Evolutionary conservation across 2,888 invertebrate genomes (phyloP), one percentile per base, ranked within the genome.

Genomic region (Euplagia quadripunctaria): DNA sequence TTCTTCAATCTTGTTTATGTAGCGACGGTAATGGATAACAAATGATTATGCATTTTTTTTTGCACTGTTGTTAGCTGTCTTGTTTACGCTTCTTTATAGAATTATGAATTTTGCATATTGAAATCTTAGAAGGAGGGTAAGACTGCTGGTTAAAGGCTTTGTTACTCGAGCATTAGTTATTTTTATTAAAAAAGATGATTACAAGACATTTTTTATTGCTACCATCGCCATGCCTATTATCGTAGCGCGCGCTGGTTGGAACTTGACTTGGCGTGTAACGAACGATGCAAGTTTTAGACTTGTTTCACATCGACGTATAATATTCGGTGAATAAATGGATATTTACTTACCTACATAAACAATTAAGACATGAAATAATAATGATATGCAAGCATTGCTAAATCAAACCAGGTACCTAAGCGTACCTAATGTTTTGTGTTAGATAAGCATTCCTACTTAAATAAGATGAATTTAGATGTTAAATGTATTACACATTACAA

Each of bases 31-130:
- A 66, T 66, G 66, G 51, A 51, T 16, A 41, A 51, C 41, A 66
- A 66, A 66, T 66, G 66, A 66, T 41, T 31, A 51, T 66, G 66
- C 66, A 66, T 20, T 66, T 66, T 49, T 58, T 66, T 66, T 66
- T 41, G 49, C 49, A 51, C 51, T 66, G 11, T 17, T 66, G 31
- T 31, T 14, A 66, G 16, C 49, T 16, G 66, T 49, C 16, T 31
- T 17, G 16, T 31, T 66, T 51, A 49, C 17, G 41, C 41, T 49
- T 41, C 49, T 20, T 16, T 66, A 31, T 66, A 41, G 16, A 66
- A 51, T 66, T 20, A 8, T 3, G 8, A 49, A 46, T 49, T 51
- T 41, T 41, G 41, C 41, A 41, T 12, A 31, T 31, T 12, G 51
- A 66, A 51, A 66, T 66, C 31, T 66, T 41, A 66, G 31, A 66